Percentiles rank a stretch among this genome's conserved stretches.
Evolutionary conservation across 2,888 invertebrate genomes (phyloP).

Genomic region (Ichneumon xanthorius): DNA sequence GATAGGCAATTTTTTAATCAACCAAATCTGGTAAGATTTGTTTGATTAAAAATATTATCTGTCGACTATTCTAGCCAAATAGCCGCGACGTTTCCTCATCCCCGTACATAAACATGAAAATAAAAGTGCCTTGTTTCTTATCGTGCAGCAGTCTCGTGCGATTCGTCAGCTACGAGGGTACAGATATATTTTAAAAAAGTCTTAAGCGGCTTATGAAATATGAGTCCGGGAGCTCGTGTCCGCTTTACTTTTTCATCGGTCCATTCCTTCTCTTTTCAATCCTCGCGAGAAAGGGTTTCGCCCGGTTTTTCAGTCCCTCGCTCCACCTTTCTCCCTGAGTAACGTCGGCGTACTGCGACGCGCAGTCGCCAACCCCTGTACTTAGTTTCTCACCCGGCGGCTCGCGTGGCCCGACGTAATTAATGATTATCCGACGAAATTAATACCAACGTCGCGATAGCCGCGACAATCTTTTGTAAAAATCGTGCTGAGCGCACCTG

Average conservation of each 20-base stretch:
- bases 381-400: constrained; percentile 26
- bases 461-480: constrained; percentile 50
- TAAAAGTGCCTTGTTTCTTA: not conserved
- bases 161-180: constrained; percentile 43
- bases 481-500: constrained; percentile 46
- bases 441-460: constrained; percentile 68
- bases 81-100: not conserved
- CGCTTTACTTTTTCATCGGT: constrained; percentile 64
- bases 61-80: not conserved
- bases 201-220: constrained; percentile 73
- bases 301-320: constrained; percentile 27
- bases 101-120: not conserved
- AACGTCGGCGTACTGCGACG: constrained; percentile 30
- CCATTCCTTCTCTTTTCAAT: constrained; percentile 47
- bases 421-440: constrained; percentile 70
- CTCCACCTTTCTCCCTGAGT: constrained; percentile 25
- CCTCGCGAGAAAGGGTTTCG: constrained; percentile 27
- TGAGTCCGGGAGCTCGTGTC: constrained; percentile 65
- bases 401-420: constrained; percentile 55
- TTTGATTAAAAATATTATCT: not conserved
- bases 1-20: too few species aligned
- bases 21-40: too few species aligned
- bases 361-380: constrained; percentile 36
- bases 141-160: constrained; percentile 20
- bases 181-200: constrained; percentile 54